Conservation (phyloP, 2,797 vertebrate genomes). For the Dipus sagitta region DNA sequence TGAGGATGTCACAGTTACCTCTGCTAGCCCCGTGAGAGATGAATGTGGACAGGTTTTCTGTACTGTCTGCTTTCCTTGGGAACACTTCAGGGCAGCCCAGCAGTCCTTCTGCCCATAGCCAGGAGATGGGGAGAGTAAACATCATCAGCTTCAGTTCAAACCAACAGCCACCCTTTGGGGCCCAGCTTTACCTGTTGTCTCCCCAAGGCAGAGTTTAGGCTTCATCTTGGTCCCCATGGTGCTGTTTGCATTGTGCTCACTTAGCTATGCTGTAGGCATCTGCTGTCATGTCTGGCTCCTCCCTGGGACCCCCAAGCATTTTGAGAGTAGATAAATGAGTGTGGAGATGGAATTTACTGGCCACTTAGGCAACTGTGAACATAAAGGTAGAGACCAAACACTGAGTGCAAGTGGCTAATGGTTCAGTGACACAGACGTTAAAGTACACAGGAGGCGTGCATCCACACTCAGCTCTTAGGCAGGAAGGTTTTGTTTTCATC, state of each 20-base stretch:
- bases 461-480: accelerated
- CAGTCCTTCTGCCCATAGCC: background rate
- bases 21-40: background rate
- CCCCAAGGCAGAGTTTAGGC: background rate
- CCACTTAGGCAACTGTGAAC: background rate
- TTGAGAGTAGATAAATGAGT: background rate
- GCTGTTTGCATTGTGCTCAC: background rate
- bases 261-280: background rate
- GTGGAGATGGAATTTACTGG: background rate
- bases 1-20: background rate
- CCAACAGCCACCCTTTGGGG: background rate
- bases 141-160: background rate
- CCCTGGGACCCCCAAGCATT: background rate
- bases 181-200: too few relatives aligned
- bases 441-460: background rate
- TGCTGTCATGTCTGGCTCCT: background rate
- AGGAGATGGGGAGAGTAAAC: background rate
- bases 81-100: background rate
- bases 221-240: too few relatives aligned
- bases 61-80: background rate
- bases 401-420: background rate
- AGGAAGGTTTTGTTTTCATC: background rate
- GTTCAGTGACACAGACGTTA: background rate
- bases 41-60: too few relatives aligned
- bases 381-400: background rate